Conservation (phyloP, 2,888 invertebrate genomes). For the Pristionchus exspectatus region DNA sequence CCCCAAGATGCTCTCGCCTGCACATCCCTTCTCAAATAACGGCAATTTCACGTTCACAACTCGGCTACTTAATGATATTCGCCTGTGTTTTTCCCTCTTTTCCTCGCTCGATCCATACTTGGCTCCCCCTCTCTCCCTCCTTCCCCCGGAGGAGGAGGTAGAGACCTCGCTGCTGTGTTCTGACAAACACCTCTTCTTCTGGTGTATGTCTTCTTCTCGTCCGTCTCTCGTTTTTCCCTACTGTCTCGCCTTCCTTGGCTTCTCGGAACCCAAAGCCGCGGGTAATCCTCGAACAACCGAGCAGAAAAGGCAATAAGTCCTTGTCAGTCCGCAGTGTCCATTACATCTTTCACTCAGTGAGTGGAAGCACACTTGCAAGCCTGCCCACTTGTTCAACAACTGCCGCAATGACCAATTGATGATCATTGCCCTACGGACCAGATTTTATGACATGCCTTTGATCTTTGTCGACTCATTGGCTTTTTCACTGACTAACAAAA, state of each 20-base stretch:
- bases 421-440: neutral
- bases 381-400: conserved; percentile 28
- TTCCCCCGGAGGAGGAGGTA: neutral
- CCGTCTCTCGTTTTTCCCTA: neutral
- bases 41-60: conserved; percentile 33
- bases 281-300: conserved; percentile 9
- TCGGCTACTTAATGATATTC: conserved; percentile 25
- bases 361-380: neutral
- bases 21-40: neutral
- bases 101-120: conserved; percentile 4
- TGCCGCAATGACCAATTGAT: neutral
- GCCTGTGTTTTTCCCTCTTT: neutral
- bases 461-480: neutral
- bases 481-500: neutral
- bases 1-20: neutral
- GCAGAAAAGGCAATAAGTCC: neutral
- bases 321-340: neutral
- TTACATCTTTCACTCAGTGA: conserved; percentile 23
- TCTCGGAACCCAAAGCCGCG: neutral
- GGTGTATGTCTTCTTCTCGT: neutral
- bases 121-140: neutral
- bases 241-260: neutral
- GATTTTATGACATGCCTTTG: neutral
- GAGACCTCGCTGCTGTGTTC: conserved; percentile 4
- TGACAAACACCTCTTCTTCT: conserved; percentile 29